phyloP scores from a whole-genome alignment of 1,140 invertebrate genomes.

The Drosophila truncata region DNA sequence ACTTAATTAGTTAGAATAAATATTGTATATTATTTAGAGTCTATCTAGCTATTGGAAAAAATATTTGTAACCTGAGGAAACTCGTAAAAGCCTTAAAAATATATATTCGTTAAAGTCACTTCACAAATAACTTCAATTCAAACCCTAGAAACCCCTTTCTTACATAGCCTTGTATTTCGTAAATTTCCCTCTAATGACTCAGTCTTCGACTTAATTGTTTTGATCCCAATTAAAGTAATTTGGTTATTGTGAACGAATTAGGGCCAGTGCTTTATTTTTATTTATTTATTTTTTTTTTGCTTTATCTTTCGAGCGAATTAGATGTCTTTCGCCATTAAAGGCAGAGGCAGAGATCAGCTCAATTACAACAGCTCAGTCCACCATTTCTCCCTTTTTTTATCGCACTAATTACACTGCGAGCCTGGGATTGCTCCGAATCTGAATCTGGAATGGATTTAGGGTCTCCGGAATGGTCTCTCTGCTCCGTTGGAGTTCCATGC shows the following conservation, averaged over 20 bases:
- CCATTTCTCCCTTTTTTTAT: conserved; percentile 51
- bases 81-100: background rate
- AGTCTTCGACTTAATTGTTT: conserved; percentile 17
- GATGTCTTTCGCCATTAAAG: conserved; percentile 40
- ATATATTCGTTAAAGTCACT: background rate
- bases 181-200: conserved; percentile 19
- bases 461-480: conserved; percentile 7
- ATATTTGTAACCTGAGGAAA: no score
- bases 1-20: no score
- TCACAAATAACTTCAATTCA: background rate
- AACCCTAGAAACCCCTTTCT: background rate
- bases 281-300: background rate
- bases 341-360: conserved; percentile 40
- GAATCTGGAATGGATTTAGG: conserved; percentile 35
- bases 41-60: background rate
- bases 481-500: conserved; percentile 5
- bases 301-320: conserved; percentile 38
- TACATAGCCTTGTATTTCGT: background rate
- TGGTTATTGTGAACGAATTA: conserved; percentile 34
- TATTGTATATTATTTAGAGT: background rate
- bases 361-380: conserved; percentile 24
- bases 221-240: conserved; percentile 37
- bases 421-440: conserved; percentile 22
- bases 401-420: conserved; percentile 52
- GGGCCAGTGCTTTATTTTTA: conserved; percentile 1